A percentile compares a stretch with the other conserved stretches of the same genome.
Evolutionary conservation across 2,888 invertebrate genomes (phyloP).

Genomic region (Mythimna vitellina): DNA sequence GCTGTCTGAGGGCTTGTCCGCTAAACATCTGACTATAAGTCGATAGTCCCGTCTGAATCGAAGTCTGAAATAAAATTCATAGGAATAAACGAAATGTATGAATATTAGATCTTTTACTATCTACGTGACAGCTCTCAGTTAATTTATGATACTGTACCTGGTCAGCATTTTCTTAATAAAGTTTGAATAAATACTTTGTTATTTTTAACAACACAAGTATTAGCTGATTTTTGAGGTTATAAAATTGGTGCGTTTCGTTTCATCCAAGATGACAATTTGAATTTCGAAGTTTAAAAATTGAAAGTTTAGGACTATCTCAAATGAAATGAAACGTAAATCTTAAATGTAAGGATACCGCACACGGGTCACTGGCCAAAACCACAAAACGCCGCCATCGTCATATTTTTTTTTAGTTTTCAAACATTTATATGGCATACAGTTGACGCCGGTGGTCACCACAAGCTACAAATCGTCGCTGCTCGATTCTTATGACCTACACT

Average conservation of each 20-base stretch:
- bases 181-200: neutral
- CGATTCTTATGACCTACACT: no score
- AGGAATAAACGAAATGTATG: neutral
- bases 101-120: neutral
- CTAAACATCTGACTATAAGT: constrained; percentile 72
- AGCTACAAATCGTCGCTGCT: no score
- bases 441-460: no score
- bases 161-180: constrained; percentile 65
- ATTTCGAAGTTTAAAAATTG: neutral
- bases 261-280: constrained; percentile 4
- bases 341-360: no score
- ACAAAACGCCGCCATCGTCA: no score
- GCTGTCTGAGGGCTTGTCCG: constrained; percentile 77
- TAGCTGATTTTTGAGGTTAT: constrained; percentile 62
- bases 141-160: constrained; percentile 60
- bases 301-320: neutral
- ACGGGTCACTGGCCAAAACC: no score
- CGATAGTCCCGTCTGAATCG: constrained; percentile 74
- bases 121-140: neutral
- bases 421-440: no score
- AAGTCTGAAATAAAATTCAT: constrained; percentile 65
- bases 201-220: constrained; percentile 21
- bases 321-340: constrained; percentile 12
- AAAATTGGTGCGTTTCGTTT: constrained; percentile 45
- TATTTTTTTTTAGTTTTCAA: no score